A percentile compares a stretch with the other conserved stretches of the same genome.
phyloP scores from a whole-genome alignment of 2,888 invertebrate genomes.

The Chrysomela aeneicollis region DNA sequence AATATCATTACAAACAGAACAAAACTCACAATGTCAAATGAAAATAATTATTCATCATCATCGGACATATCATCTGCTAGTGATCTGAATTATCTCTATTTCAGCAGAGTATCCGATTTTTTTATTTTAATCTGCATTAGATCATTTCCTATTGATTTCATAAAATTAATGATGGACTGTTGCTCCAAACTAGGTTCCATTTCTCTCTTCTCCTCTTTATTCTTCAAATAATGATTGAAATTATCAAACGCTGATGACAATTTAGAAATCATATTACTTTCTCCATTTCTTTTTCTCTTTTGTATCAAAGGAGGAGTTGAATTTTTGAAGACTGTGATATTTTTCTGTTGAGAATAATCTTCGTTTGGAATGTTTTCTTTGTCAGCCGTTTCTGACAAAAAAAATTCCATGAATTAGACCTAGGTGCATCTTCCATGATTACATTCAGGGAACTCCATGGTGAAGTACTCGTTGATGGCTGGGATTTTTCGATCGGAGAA shows the following conservation, averaged over 20 bases:
- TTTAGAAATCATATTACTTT: background rate
- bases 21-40: too few species aligned
- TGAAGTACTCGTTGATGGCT: background rate
- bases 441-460: background rate
- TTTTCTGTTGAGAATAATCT: background rate
- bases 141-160: background rate
- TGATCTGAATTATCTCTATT: conserved; percentile 2
- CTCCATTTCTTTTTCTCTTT: background rate
- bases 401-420: background rate
- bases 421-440: background rate
- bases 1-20: too few species aligned
- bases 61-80: too few species aligned
- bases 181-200: background rate
- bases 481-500: background rate
- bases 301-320: background rate
- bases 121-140: background rate
- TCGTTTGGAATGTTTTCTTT: background rate
- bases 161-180: background rate
- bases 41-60: too few species aligned
- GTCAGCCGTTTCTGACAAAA: background rate
- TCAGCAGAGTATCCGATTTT: background rate
- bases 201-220: too few species aligned
- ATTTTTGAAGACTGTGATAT: background rate
- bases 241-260: background rate
- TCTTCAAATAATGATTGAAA: background rate